These are phyloP conservation scores for Ptychoptera contaminata DNA, from an alignment of 2,888 invertebrate species.

Conservation along the genomic window DNA sequence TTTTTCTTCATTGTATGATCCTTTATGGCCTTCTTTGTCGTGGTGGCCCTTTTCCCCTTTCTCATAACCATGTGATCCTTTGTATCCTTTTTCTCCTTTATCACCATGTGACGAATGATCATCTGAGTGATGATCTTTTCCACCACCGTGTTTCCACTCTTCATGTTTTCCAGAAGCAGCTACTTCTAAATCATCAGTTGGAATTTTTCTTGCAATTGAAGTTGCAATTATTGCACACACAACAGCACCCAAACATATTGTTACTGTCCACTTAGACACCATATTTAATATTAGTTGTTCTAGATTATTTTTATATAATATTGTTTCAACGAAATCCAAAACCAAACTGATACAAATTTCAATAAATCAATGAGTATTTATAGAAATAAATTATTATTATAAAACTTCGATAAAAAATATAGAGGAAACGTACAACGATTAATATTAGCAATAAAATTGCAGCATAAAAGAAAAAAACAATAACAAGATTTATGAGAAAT, in stretches of 20 bases:
- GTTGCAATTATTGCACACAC: slow-evolving; percentile 10
- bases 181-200: slow-evolving; percentile 20
- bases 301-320: background rate
- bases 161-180: slow-evolving; percentile 27
- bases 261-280: slow-evolving; percentile 11
- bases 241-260: slow-evolving; percentile 10
- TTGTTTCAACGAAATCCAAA: no score
- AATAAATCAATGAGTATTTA: no score
- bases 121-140: slow-evolving; percentile 47
- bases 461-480: no score
- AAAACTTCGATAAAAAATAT: no score
- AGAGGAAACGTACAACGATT: no score
- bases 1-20: slow-evolving; percentile 33
- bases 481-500: no score
- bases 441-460: no score
- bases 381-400: no score
- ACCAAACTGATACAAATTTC: no score
- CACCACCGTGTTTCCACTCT: slow-evolving; percentile 39
- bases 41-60: slow-evolving; percentile 55
- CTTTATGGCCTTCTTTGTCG: slow-evolving; percentile 42
- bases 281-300: slow-evolving; percentile 4
- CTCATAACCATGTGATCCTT: slow-evolving; percentile 49
- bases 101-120: slow-evolving; percentile 50
- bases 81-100: slow-evolving; percentile 56
- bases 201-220: slow-evolving; percentile 10